Evolutionary conservation across 1,140 invertebrate genomes (phyloP).

Genomic region (Brachionus paranguensis): DNA sequence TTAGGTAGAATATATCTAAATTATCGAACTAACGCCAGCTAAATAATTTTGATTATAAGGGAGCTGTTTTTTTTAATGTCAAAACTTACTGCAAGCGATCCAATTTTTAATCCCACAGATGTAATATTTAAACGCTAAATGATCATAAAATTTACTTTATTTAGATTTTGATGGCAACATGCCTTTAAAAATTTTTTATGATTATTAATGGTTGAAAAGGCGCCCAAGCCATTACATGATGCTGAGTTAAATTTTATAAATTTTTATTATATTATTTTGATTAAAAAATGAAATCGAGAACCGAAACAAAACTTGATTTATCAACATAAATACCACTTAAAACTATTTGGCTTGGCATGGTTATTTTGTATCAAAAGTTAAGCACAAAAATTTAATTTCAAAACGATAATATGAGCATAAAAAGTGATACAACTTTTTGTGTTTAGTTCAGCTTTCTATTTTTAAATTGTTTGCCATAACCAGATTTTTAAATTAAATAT

Average conservation of each 20-base stretch:
- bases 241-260: neutral
- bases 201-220: neutral
- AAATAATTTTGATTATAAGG: neutral
- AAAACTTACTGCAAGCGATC: neutral
- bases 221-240: neutral
- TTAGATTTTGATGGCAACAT: neutral
- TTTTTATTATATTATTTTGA: neutral
- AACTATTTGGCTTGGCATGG: neutral
- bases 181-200: neutral
- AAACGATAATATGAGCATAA: neutral
- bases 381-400: neutral
- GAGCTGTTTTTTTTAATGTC: neutral
- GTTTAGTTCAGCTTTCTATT: neutral
- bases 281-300: neutral
- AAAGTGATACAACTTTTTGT: neutral
- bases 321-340: neutral
- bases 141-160: neutral
- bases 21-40: neutral
- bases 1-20: neutral
- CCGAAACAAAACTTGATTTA: neutral
- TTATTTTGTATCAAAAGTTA: neutral
- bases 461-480: constrained; percentile 4
- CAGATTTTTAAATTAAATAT: constrained; percentile 16
- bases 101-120: neutral
- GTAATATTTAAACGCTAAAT: neutral